phyloP scores from a whole-genome alignment of 2,797 vertebrate genomes.

The Octomys mimax region DNA sequence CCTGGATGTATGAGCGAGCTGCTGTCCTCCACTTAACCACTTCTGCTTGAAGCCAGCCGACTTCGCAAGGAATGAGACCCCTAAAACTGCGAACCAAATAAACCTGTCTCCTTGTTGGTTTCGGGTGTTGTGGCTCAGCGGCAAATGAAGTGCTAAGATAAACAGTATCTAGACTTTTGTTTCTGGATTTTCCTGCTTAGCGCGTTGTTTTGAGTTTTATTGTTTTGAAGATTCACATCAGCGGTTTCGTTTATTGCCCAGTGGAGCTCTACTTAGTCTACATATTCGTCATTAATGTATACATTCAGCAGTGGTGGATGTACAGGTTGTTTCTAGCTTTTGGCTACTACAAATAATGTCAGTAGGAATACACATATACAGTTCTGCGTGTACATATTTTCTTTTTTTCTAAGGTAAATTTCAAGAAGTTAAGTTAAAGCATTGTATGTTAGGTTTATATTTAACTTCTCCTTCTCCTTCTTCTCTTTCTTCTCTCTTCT shows the following conservation, averaged over 20 bases:
- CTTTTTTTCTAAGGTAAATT: neutral
- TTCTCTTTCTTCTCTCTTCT: no score
- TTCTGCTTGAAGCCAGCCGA: neutral
- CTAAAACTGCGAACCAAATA: neutral
- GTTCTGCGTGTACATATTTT: neutral
- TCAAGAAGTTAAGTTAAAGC: neutral
- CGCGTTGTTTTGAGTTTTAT: neutral
- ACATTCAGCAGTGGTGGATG: neutral
- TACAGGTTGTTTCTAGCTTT: neutral
- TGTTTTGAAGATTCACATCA: neutral
- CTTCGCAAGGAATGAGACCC: neutral
- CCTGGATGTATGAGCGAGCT: neutral
- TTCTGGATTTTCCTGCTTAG: neutral
- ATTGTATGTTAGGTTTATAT: neutral
- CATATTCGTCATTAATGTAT: no score
- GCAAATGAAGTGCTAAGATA: neutral
- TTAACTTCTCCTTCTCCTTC: neutral
- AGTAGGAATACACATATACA: neutral
- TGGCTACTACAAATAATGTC: neutral
- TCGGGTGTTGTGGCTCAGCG: neutral
- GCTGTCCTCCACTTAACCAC: neutral
- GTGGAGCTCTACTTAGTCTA: neutral
- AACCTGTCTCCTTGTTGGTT: neutral
- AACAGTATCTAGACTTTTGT: neutral
- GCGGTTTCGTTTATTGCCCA: neutral